These are phyloP conservation scores for Siphamia tubifer DNA, from an alignment of 2,113 vertebrate genomes.

Conservation along the genomic window DNA sequence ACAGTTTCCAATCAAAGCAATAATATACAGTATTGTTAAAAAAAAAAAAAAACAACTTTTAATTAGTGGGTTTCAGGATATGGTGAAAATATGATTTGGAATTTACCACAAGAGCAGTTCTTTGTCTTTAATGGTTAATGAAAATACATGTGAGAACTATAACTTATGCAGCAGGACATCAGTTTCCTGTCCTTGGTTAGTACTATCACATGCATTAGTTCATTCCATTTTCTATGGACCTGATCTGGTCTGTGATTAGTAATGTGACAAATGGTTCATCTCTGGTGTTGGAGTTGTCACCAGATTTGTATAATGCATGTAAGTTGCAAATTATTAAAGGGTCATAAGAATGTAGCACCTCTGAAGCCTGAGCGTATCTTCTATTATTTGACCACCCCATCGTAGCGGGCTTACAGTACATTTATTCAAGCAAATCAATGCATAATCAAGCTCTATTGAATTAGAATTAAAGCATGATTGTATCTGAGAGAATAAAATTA, in stretches of 20 bases:
- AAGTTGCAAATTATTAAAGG: slow-evolving; percentile 39
- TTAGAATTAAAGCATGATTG: not conserved
- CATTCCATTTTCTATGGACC: slow-evolving; percentile 24
- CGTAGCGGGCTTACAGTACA: not conserved
- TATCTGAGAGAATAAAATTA: slow-evolving; percentile 20
- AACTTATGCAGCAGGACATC: no score
- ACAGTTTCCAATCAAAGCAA: no score
- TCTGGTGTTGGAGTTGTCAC: slow-evolving; percentile 15
- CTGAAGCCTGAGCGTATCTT: not conserved
- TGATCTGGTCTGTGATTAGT: slow-evolving; percentile 44
- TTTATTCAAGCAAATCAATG: not conserved
- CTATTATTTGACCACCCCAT: not conserved
- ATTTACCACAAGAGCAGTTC: no score
- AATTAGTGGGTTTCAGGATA: no score
- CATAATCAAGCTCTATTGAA: not conserved
- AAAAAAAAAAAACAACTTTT: no score
- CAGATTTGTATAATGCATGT: slow-evolving; percentile 34
- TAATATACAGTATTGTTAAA: no score
- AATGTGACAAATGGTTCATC: slow-evolving; percentile 45
- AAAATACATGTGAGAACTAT: no score
- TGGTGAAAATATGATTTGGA: no score
- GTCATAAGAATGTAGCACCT: slow-evolving; percentile 22
- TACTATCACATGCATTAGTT: slow-evolving; percentile 9
- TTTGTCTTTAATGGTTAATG: no score
- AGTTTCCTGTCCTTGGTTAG: slow-evolving; percentile 20